These are phyloP conservation scores for Istiophorus platypterus DNA, from an alignment of 2,113 vertebrate genomes.

Conservation along the genomic window DNA sequence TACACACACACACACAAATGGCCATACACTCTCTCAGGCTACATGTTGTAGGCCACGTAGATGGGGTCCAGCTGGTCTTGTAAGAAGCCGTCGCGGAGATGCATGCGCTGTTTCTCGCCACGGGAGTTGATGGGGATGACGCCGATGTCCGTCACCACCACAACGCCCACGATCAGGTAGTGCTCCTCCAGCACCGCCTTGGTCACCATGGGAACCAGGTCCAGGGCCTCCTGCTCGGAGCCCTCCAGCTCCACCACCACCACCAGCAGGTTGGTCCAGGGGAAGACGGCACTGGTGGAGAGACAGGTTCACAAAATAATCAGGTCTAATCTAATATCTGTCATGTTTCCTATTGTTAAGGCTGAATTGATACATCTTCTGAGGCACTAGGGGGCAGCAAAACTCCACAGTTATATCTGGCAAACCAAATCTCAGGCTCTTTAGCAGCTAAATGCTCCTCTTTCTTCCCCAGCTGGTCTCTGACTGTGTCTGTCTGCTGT, in stretches of 20 bases:
- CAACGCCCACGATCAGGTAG: conserved; percentile 98
- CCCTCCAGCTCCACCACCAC: conserved; percentile 98
- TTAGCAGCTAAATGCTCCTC: too few species aligned
- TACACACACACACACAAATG: conserved; percentile 43
- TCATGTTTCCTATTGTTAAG: background rate
- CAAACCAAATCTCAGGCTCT: too few species aligned
- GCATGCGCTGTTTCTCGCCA: conserved; percentile 99
- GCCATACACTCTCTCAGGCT: conserved; percentile 78
- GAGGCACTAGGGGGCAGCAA: background rate
- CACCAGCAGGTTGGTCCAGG: conserved; percentile 98
- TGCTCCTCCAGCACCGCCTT: conserved; percentile 98
- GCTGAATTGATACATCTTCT: background rate
- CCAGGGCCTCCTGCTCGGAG: conserved; percentile 97
- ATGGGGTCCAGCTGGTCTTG: conserved; percentile 99
- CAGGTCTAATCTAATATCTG: background rate
- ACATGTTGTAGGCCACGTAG: conserved; percentile 99
- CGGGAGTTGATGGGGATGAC: conserved; percentile 99
- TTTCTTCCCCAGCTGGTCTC: too few species aligned
- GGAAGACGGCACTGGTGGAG: conserved; percentile 93
- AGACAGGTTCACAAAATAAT: background rate
- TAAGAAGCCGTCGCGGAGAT: conserved; percentile 97
- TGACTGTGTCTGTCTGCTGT: too few species aligned
- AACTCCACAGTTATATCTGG: too few species aligned
- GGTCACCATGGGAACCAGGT: conserved; percentile 98
- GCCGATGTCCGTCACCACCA: conserved; percentile 98